Conservation (phyloP, 2,888 invertebrate genomes). For the Nephrotoma flavescens region DNA sequence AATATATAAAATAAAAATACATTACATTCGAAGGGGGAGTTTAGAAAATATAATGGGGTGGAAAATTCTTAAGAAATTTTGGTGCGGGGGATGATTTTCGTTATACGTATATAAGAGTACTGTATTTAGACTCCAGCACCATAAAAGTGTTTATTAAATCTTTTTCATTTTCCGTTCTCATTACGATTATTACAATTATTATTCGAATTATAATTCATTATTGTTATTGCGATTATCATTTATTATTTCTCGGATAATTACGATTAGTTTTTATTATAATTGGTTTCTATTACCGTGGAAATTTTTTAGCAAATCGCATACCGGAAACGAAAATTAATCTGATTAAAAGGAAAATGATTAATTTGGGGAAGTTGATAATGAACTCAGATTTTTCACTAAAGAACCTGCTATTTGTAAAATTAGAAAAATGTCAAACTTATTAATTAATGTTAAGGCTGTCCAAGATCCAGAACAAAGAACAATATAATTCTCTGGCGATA, state of each 20-base stretch:
- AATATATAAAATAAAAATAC: not conserved
- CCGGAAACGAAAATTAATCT: not conserved
- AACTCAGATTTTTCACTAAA: too few species aligned
- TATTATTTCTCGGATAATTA: not conserved
- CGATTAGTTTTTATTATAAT: not conserved
- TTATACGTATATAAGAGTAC: not conserved
- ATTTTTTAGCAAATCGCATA: not conserved
- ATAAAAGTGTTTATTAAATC: not conserved
- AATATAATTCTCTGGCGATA: too few species aligned
- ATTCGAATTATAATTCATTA: not conserved
- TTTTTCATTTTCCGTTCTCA: not conserved
- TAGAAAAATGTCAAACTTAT: too few species aligned
- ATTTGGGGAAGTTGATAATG: not conserved
- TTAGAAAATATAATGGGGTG: not conserved
- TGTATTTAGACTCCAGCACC: too few species aligned
- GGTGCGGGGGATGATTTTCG: not conserved
- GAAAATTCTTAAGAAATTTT: not conserved
- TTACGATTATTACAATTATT: not conserved
- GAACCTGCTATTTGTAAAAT: too few species aligned
- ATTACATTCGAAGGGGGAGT: not conserved
- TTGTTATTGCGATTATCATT: not conserved
- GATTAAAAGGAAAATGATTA: not conserved
- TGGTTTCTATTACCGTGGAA: not conserved
- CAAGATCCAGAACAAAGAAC: too few species aligned
- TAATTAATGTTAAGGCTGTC: too few species aligned